Evolutionary conservation across 2,888 invertebrate species (phyloP), one percentile per base, ranked within the genome.

Genomic region (Tineola bisselliella): DNA sequence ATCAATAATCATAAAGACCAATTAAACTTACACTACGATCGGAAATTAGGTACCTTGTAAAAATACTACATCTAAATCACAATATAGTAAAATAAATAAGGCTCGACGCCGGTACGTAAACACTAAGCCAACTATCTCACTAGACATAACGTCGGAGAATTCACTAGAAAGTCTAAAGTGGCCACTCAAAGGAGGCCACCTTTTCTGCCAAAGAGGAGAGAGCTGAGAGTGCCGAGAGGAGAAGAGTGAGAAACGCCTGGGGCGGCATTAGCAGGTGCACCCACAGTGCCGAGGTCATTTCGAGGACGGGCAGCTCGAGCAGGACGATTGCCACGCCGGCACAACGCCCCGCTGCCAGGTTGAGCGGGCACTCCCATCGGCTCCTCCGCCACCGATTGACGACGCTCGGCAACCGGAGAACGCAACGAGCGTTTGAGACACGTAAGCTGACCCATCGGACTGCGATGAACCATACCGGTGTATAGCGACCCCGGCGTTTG

Each of bases 141-240:
- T 48, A 38, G 38, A 48, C 48, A 48, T n/a, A 25, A 25, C 6
- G 6, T 48, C 15, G 48, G 15, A 54, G 13, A 38, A 54, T 33
- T 52, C 13, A 59, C 18, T 43, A 17, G 19, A 60, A 25, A 19
- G 18, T 44, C 48, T 15, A 30, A 33, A 48, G 17, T 13, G 3
- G 2, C 25, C 17, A 13, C 64, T 70, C 76, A 86, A 64, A 94
- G 89, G 68, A 94, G 88, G 61, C 95, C 95, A 60, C 95, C 95
- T 73, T 95, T 95, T 64, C 95, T 89, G 43, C 95, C 95, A 78
- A 95, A 95, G 60, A 95, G 84, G 69, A 94, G 82, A 62, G 93
- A 91, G 80, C 93, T 93, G 65, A 94, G 90, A 54, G 93, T 93
- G 62, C 94, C 94, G 38, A 94, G 88, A 60, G 91, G 69, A 76